Evolutionary conservation across 1,140 invertebrate species (phyloP), one percentile per base, ranked within the genome.

Genomic region (Cotesia glomerata): DNA sequence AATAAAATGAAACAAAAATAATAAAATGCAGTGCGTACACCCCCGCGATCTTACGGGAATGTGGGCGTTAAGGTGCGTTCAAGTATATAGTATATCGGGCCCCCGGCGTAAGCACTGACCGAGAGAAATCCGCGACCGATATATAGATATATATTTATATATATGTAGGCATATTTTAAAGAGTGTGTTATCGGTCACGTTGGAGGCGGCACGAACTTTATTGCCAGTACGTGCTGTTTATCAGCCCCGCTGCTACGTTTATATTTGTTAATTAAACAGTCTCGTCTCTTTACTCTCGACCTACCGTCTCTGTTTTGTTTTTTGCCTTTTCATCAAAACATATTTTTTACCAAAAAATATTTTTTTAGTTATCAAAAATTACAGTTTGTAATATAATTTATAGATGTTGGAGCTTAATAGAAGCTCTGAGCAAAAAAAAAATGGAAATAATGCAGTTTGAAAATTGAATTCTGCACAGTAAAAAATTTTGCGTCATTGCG

Each of bases 61-160:
- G 81, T 82, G 76, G 81, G 81, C 81, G 81, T 81, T 75, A 80
- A 81, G 77, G 76, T 79, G 77, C 75, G 80, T 78, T 76, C 73
- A 49, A 36, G 35, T 62, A 51, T 56, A 63, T 63, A 71, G 77
- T 74, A 75, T 71, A 71, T 14, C 52, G 34, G 63, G 74, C 59
- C 69, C 45, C 49, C 13, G 69, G 61, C 69, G 69, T 36, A 64
- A 71, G 69, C 69, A 71, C 61, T 56, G 35, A 45, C 32, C 45
- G 59, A 52, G 67, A 69, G 51, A 73, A 73, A 68, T 72, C 71
- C 62, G 69, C 77, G 77, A 76, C 78, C 78, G 66, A 73, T 73
- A 69, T 69, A 67, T 45, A 45, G 39, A 45, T 45, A 45, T 45
- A 45, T 45, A 45, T 7, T 9, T 45, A 45, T 45, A 45, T 8